A percentile compares a stretch with the other conserved stretches of the same genome.
These are phyloP conservation scores for Tetraneura akinire DNA, from an alignment of 1,140 invertebrate species.

Conservation along the genomic window DNA sequence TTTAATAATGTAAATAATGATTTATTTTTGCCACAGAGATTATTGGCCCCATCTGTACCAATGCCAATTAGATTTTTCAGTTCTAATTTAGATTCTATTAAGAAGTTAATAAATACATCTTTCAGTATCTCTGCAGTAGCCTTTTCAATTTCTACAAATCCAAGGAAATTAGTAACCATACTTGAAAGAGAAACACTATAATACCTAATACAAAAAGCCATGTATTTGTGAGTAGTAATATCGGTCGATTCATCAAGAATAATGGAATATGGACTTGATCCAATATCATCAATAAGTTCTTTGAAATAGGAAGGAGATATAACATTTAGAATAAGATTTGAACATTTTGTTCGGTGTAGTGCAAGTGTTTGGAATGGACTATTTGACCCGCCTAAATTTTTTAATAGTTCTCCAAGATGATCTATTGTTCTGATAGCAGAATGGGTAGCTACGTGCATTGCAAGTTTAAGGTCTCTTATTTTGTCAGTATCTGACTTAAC, in stretches of 20 bases:
- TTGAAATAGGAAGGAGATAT: no score
- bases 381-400: no score
- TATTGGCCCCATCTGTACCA: not conserved
- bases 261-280: no score
- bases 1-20: not conserved
- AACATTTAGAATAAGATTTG: no score
- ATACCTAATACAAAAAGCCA: not conserved
- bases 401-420: no score
- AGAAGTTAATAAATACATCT: not conserved
- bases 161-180: not conserved
- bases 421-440: no score
- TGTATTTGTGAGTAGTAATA: not conserved
- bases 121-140: not conserved
- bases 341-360: no score
- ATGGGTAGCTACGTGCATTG: no score
- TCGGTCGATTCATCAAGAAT: not conserved
- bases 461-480: no score
- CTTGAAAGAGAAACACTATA: not conserved
- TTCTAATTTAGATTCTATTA: not conserved
- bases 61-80: not conserved
- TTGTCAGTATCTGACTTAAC: no score
- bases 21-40: not conserved
- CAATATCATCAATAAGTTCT: no score
- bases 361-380: no score
- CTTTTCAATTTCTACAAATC: constrained; percentile 18